Evolutionary conservation across 2,797 vertebrate species (phyloP).

Genomic region (Gallinago nigripennis): DNA sequence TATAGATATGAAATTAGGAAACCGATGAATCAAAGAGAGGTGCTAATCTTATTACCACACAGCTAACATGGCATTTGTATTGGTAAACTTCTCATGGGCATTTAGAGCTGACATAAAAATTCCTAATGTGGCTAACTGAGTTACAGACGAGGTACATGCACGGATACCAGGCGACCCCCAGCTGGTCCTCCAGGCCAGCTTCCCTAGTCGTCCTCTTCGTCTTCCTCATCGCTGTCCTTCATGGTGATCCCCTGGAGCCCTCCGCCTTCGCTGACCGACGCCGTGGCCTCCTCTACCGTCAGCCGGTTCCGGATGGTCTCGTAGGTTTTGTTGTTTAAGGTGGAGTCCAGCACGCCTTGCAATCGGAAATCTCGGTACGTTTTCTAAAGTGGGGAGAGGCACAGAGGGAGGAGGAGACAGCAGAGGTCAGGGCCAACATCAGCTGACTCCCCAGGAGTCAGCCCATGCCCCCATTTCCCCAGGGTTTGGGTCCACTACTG

Average conservation of each 20-base stretch:
- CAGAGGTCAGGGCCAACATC: neutral
- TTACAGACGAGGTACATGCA: slow-evolving; percentile 97
- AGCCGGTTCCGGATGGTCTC: slow-evolving; percentile 96
- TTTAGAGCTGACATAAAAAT: slow-evolving; percentile 92
- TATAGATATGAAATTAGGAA: slow-evolving; percentile 93
- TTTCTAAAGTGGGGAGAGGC: slow-evolving; percentile 82
- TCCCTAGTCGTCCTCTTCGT: slow-evolving; percentile 90
- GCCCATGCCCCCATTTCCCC: accelerated
- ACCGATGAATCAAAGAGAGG: slow-evolving; percentile 88
- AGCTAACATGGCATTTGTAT: slow-evolving; percentile 95
- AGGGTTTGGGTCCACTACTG: accelerated
- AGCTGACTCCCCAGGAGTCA: neutral
- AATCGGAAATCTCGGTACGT: slow-evolving; percentile 97
- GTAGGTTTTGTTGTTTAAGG: slow-evolving; percentile 97
- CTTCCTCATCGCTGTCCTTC: slow-evolving; percentile 98
- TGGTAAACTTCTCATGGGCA: slow-evolving; percentile 93
- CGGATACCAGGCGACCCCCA: slow-evolving; percentile 90
- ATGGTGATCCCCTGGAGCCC: slow-evolving; percentile 98
- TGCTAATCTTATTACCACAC: slow-evolving; percentile 93
- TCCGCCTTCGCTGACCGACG: slow-evolving; percentile 91
- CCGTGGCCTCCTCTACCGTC: slow-evolving; percentile 95
- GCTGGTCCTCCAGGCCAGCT: slow-evolving; percentile 62
- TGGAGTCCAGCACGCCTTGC: slow-evolving; percentile 97
- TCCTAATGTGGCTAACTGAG: slow-evolving; percentile 97
- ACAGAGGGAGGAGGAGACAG: neutral